phyloP scores from a whole-genome alignment of 2,888 invertebrate species.

The Standfussiana lucernea region DNA sequence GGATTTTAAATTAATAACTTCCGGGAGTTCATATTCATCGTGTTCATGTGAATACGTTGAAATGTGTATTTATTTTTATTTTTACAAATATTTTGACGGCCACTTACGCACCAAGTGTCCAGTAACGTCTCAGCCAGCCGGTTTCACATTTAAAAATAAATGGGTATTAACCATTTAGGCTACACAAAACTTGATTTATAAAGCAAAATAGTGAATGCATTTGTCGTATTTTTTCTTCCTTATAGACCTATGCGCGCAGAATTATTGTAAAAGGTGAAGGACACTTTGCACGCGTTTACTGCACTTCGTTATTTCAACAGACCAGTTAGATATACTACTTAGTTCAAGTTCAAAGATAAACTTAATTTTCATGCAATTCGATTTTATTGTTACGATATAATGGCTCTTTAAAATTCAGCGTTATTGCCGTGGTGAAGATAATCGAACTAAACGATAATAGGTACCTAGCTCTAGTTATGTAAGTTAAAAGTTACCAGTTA shows the following conservation, averaged over 20 bases:
- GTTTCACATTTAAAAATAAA: slow-evolving; percentile 61
- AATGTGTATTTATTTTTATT: slow-evolving; percentile 20
- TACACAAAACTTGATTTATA: slow-evolving; percentile 64
- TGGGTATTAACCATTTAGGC: slow-evolving; percentile 44
- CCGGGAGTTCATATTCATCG: slow-evolving; percentile 21
- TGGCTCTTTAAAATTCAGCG: not conserved
- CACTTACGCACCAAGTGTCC: slow-evolving; percentile 33
- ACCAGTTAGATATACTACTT: slow-evolving; percentile 38
- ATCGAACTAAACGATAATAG: not conserved
- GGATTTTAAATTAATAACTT: slow-evolving; percentile 9
- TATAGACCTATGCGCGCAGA: slow-evolving; percentile 59
- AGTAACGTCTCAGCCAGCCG: slow-evolving; percentile 36
- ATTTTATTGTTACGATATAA: slow-evolving; percentile 8
- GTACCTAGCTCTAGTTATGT: not conserved
- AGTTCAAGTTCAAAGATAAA: slow-evolving; percentile 55
- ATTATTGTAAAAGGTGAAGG: slow-evolving; percentile 69
- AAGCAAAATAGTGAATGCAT: slow-evolving; percentile 64
- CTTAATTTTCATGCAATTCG: slow-evolving; percentile 7
- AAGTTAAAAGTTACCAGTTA: slow-evolving; percentile 8
- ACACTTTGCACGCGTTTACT: slow-evolving; percentile 53
- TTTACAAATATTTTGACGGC: slow-evolving; percentile 4
- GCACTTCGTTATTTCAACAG: slow-evolving; percentile 52
- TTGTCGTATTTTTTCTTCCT: slow-evolving; percentile 66
- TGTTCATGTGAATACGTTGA: not conserved
- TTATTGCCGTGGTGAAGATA: not conserved